These are phyloP conservation scores for Reinhardtius hippoglossoides DNA, from an alignment of 2,113 vertebrate genomes.

Conservation along the genomic window DNA sequence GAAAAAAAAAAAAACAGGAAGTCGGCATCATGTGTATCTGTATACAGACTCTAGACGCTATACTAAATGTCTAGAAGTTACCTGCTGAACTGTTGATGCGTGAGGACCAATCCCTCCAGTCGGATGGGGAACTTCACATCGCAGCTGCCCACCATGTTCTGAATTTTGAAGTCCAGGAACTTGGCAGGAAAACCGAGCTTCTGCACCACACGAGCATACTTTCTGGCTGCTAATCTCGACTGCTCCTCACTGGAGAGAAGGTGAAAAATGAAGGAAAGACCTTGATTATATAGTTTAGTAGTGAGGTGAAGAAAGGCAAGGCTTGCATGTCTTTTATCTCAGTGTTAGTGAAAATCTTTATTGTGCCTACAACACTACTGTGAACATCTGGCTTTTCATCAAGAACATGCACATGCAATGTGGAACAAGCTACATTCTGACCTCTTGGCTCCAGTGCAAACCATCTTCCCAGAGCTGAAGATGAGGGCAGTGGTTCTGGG, in stretches of 20 bases:
- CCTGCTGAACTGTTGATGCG: slow-evolving; percentile 99
- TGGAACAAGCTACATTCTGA: slow-evolving; percentile 52
- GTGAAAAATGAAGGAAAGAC: neutral
- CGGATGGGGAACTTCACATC: slow-evolving; percentile 98
- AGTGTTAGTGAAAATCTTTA: neutral
- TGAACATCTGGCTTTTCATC: neutral
- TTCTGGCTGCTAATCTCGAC: slow-evolving; percentile 95
- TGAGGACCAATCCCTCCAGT: slow-evolving; percentile 95
- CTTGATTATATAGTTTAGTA: too few species aligned
- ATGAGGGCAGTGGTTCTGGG: slow-evolving; percentile 97
- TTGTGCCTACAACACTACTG: too few species aligned
- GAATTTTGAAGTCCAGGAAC: slow-evolving; percentile 99
- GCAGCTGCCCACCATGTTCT: slow-evolving; percentile 99
- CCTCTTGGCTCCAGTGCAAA: slow-evolving; percentile 99
- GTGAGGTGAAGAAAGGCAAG: neutral
- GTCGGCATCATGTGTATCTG: neutral
- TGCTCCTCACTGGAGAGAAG: slow-evolving; percentile 90
- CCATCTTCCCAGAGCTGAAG: slow-evolving; percentile 99
- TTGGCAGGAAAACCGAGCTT: slow-evolving; percentile 98
- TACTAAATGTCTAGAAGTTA: slow-evolving; percentile 51
- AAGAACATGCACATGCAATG: neutral
- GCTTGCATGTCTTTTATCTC: neutral
- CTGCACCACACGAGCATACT: slow-evolving; percentile 97
- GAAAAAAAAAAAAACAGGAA: neutral
- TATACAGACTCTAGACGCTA: neutral